Conservation (phyloP, 2,797 vertebrate genomes). For the Coluber constrictor region DNA sequence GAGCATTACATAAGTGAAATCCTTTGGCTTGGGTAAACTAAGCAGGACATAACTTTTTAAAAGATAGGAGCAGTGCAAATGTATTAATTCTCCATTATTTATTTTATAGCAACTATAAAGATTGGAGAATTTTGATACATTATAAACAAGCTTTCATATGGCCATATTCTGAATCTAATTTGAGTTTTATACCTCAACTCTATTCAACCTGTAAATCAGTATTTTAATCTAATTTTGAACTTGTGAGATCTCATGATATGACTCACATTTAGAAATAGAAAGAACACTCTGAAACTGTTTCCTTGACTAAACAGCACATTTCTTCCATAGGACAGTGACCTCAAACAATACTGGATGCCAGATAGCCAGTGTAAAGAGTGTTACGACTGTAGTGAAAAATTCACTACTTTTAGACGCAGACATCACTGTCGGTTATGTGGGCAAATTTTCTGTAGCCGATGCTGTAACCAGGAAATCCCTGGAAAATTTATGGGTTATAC, state of each 20-base stretch:
- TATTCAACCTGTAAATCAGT: conserved; percentile 10
- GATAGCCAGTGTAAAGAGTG: conserved; percentile 99
- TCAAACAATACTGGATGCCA: conserved; percentile 99
- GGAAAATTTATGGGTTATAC: conserved; percentile 99
- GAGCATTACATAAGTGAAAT: background rate
- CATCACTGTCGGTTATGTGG: conserved; percentile 96
- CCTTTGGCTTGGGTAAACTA: background rate
- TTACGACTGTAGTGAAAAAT: conserved; percentile 98
- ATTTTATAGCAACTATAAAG: background rate
- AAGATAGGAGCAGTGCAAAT: background rate
- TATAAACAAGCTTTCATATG: background rate
- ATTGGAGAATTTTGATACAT: background rate
- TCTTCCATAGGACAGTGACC: conserved; percentile 86
- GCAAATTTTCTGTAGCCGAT: conserved; percentile 98
- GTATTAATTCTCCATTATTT: background rate
- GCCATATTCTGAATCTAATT: background rate
- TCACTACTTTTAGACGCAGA: conserved; percentile 93
- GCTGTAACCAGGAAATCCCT: conserved; percentile 98
- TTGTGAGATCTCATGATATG: background rate
- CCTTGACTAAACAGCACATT: background rate
- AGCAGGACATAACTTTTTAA: background rate
- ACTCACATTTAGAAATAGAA: background rate
- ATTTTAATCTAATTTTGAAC: background rate
- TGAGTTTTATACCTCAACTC: background rate
- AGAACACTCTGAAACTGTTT: background rate